Evolutionary conservation across 1,140 invertebrate genomes (phyloP), one percentile per base, ranked within the genome.

Genomic region (Drosophila baimaii): DNA sequence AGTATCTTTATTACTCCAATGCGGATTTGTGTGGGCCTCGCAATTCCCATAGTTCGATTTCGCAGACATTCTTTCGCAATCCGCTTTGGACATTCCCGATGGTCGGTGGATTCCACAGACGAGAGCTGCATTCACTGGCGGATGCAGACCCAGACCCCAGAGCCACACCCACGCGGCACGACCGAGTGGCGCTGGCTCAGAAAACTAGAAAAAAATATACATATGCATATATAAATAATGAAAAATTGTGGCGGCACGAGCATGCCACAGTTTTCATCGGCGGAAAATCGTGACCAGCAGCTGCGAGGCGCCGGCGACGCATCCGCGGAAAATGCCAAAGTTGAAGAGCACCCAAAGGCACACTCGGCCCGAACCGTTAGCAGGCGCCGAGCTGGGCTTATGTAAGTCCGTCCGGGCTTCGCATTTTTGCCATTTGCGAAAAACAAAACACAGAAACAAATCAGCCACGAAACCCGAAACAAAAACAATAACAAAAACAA

Each of bases 251-350:
- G 25, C 33, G 43, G 35, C 62, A 65, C 63, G 62, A 69, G 46
- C 63, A 82, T 82, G 81, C 81, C 81, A 84, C 76, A 84, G 57
- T 84, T 80, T 79, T 70, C 71, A 65, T 56, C 56, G 31, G 56
- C 47, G 29, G 69, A 71, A 70, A 72, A 71, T 71, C 23, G 62
- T 47, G 35, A 55, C 49, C 46, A 17, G 21, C 41, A 54, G 43
- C 69, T 43, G 44, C 66, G 51, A 49, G 62, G 71, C 51, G 56
- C 70, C 56, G 27, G 41, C 70, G 44, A 51, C 77, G 54, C 79
- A 73, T 81, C 79, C 19, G 57, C 62, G 25, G 61, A 39, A 86
- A 86, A 86, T 86, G 83, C 47, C 79, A 86, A 88, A 86, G 82
- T 86, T 86, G 66, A 86, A 88, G 81, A 81, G 66, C 83, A 62